Conservation (phyloP, 2,113 vertebrate species). For the Marmota monax region DNA sequence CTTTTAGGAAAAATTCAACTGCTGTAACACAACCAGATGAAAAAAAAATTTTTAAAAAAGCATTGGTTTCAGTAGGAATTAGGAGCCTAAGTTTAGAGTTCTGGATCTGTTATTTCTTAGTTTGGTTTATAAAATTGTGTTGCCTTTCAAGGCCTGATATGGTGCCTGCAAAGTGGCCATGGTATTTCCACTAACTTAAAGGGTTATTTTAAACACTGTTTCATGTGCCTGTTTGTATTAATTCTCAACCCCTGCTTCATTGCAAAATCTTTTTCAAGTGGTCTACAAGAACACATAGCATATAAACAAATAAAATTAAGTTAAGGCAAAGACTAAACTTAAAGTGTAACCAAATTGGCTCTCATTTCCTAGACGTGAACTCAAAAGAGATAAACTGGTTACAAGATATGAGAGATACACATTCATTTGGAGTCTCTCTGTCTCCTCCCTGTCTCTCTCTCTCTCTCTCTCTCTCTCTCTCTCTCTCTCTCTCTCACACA, state of each 20-base stretch:
- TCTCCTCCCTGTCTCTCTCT: no score
- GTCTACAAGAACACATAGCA: background rate
- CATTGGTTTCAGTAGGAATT: background rate
- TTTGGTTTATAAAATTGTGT: background rate
- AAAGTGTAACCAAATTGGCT: background rate
- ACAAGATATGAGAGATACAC: background rate
- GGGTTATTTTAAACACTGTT: background rate
- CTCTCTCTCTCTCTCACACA: background rate
- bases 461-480: background rate
- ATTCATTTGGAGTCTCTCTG: background rate
- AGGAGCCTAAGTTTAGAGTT: background rate
- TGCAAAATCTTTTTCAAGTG: background rate
- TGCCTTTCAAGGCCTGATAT: background rate
- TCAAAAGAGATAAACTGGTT: background rate
- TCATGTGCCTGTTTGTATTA: background rate
- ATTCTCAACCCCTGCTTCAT: background rate
- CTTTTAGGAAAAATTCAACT: constrained; percentile 24
- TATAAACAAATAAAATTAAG: background rate
- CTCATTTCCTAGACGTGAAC: background rate
- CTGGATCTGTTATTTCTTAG: background rate
- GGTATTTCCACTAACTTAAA: background rate
- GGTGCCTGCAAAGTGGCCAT: background rate
- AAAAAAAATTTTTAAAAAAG: background rate
- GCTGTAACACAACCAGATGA: background rate
- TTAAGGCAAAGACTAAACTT: background rate